Conservation (phyloP, 2,888 invertebrate species). For the Ophion costatus region DNA sequence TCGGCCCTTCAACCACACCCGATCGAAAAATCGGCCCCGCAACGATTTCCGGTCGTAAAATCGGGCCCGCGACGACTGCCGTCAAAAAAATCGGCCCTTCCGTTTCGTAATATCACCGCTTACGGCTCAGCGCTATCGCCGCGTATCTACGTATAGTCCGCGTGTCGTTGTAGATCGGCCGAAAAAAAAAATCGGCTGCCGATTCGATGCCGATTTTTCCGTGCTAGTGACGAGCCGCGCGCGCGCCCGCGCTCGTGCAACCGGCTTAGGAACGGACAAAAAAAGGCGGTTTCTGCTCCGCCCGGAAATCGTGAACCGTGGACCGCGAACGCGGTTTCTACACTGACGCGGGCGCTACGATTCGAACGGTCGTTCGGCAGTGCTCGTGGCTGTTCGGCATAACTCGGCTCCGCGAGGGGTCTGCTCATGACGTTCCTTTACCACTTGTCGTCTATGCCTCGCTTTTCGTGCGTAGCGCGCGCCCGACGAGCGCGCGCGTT, state of each 20-base stretch:
- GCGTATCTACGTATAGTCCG: not conserved
- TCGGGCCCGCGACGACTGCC: too few species aligned
- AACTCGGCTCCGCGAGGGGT: slow-evolving; percentile 69
- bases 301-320: slow-evolving; percentile 83
- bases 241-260: slow-evolving; percentile 20
- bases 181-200: not conserved
- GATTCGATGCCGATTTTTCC: not conserved
- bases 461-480: slow-evolving; percentile 37
- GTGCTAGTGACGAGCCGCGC: not conserved
- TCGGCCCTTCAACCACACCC: too few species aligned
- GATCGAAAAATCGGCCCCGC: too few species aligned
- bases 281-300: slow-evolving; percentile 70
- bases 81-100: not conserved
- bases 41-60: too few species aligned
- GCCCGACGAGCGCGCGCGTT: slow-evolving; percentile 18
- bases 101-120: not conserved
- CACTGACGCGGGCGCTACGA: slow-evolving; percentile 83
- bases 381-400: slow-evolving; percentile 75
- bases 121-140: not conserved
- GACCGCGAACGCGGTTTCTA: slow-evolving; percentile 83
- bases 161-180: not conserved
- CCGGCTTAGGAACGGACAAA: slow-evolving; percentile 56
- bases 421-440: slow-evolving; percentile 73
- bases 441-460: slow-evolving; percentile 66
- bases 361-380: slow-evolving; percentile 82